Evolutionary conservation across 2,797 vertebrate species (phyloP), one percentile per base, ranked within the genome.

Genomic region (Balearica regulorum): DNA sequence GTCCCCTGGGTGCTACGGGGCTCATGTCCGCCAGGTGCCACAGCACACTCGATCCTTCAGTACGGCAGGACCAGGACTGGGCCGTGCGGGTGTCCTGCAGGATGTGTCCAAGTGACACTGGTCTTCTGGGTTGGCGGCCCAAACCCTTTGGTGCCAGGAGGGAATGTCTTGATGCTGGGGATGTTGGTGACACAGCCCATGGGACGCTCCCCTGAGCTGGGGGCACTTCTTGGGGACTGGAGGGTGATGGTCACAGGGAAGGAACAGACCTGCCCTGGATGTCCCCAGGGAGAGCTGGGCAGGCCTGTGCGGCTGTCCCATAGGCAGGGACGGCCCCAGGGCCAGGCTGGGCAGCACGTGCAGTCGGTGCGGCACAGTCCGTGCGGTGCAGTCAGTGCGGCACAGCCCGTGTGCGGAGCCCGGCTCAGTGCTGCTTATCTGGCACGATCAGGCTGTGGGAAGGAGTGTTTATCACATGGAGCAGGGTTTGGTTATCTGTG

Each of bases 341-440:
- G 69, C 33, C 29, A 83, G 51, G 33, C 18, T 35, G 73, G 18
- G 11, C 62, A 48, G 0, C 6, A 2, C 3, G 0, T 8, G 37
- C 26, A 43, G 43, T 16, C 43, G 14, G 43, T 15, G 7, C 14
- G 43, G 61, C 54, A 16, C 43, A 43, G 43, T 62, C 58, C 2
- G 3, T 58, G 68, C 5, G 44, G 0, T 7, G n/a, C 24, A 41
- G 48, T 24, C 20, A 12, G 48, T 10, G 21, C 10, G 11, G 62
- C 55, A 20, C 48, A 10, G 22, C 62, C 58, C 2, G 3, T 55
- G 57, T 4, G 49, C 49, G 6, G 53, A 55, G 31, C 39, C 16
- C 1, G 0, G 65, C 43, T 58, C 61, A 1, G 44, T 1, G 19
- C 29, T 2, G 3, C 29, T 26, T 64, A 37, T 21, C 57, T n/a